These are phyloP conservation scores for Pentalonia nigronervosa DNA, from an alignment of 1,140 invertebrate genomes.

Conservation along the genomic window DNA sequence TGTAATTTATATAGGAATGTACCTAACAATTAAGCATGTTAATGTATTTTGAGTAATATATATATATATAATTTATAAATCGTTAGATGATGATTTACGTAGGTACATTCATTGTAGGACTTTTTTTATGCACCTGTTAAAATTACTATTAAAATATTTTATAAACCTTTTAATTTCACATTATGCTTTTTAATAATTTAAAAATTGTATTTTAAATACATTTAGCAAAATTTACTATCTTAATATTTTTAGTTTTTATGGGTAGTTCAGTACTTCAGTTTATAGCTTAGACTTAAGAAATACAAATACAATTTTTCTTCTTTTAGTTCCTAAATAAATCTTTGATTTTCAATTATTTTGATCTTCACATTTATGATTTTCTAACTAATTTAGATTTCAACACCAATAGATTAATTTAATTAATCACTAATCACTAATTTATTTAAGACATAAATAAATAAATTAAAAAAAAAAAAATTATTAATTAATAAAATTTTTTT, in stretches of 20 bases:
- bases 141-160: background rate
- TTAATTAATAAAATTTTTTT: no score
- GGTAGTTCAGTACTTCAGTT: background rate
- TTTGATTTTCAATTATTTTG: background rate
- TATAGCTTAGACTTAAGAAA: background rate
- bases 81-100: background rate
- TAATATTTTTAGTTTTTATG: background rate
- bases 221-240: conserved; percentile 42
- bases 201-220: conserved; percentile 43
- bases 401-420: background rate
- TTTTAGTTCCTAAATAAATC: background rate
- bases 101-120: background rate
- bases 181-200: conserved; percentile 11
- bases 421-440: background rate
- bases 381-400: background rate
- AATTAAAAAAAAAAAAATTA: no score
- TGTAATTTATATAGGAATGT: background rate
- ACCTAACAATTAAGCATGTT: background rate
- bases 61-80: background rate
- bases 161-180: background rate
- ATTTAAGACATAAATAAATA: no score
- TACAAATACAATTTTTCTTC: background rate
- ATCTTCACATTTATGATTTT: background rate
- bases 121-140: background rate
- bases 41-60: background rate